These are phyloP conservation scores for Procambarus virginalis DNA, from an alignment of 1,140 invertebrate genomes.

Conservation along the genomic window DNA sequence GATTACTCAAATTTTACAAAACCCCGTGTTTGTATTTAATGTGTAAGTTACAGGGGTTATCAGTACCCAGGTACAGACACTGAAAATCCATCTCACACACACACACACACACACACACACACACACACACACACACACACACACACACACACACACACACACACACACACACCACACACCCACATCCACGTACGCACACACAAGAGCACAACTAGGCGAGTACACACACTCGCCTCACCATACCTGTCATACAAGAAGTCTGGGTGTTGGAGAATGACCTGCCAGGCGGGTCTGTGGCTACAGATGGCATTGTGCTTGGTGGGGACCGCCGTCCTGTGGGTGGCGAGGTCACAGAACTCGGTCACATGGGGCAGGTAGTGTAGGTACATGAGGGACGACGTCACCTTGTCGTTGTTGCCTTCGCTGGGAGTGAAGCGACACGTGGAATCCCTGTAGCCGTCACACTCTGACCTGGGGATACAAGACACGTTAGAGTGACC, in stretches of 20 bases:
- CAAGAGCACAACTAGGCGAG: not conserved
- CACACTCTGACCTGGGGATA: constrained; percentile 27
- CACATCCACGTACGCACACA: not conserved
- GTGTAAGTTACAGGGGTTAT: no score
- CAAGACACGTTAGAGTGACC: not conserved
- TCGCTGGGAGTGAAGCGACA: constrained; percentile 61
- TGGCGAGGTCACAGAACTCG: constrained; percentile 70
- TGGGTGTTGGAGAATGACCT: constrained; percentile 70
- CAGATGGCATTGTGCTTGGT: constrained; percentile 74
- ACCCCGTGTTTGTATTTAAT: no score
- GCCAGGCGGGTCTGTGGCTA: constrained; percentile 70
- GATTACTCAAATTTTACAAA: no score
- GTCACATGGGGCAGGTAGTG: constrained; percentile 71
- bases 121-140: not conserved
- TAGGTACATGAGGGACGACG: constrained; percentile 78
- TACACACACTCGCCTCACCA: not conserved
- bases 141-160: not conserved
- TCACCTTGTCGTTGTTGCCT: constrained; percentile 69
- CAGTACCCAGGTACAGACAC: no score
- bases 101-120: not conserved
- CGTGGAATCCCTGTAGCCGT: constrained; percentile 43
- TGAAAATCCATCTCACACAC: no score
- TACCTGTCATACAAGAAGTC: constrained; percentile 70
- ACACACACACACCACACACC: not conserved
- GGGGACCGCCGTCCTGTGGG: constrained; percentile 73